Conservation (phyloP, 1,140 invertebrate species). For the Drosophila setifemur region DNA sequence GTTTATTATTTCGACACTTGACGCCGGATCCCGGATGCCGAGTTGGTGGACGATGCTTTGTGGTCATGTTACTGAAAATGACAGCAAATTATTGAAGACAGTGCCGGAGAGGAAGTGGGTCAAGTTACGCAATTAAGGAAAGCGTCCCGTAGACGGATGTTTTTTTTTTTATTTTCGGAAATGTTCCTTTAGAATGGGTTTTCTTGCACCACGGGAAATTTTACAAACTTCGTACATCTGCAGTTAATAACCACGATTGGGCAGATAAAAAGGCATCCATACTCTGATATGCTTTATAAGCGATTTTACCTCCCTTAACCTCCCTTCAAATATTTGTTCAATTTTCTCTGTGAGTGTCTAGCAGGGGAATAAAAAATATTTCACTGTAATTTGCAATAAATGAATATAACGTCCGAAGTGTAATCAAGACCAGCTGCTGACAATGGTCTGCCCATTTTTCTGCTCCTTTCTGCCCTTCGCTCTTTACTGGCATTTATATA, state of each 20-base stretch:
- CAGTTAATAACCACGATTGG: constrained; percentile 75
- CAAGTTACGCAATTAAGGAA: constrained; percentile 39
- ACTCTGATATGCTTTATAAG: constrained; percentile 30
- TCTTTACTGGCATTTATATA: background rate
- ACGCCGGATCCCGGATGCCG: constrained; percentile 15
- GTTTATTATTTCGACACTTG: constrained; percentile 56
- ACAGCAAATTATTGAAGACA: constrained; percentile 47
- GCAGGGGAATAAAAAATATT: constrained; percentile 66
- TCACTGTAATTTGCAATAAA: constrained; percentile 75
- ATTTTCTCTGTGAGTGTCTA: constrained; percentile 35
- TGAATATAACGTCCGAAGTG: constrained; percentile 75
- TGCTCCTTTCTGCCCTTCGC: constrained; percentile 17
- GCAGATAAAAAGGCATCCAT: constrained; percentile 16
- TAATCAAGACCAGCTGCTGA: constrained; percentile 76
- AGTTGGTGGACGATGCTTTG: constrained; percentile 11
- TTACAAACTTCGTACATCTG: constrained; percentile 58
- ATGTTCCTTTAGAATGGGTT: background rate
- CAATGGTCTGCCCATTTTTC: constrained; percentile 37
- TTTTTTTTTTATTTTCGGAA: background rate
- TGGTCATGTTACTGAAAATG: constrained; percentile 33
- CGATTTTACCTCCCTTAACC: background rate
- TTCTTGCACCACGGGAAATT: constrained; percentile 32
- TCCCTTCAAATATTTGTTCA: constrained; percentile 41
- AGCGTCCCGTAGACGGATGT: constrained; percentile 11
- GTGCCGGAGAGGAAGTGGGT: constrained; percentile 12